Evolutionary conservation across 2,113 vertebrate genomes (phyloP), one percentile per base, ranked within the genome.

Genomic region (Heliornis fulica): DNA sequence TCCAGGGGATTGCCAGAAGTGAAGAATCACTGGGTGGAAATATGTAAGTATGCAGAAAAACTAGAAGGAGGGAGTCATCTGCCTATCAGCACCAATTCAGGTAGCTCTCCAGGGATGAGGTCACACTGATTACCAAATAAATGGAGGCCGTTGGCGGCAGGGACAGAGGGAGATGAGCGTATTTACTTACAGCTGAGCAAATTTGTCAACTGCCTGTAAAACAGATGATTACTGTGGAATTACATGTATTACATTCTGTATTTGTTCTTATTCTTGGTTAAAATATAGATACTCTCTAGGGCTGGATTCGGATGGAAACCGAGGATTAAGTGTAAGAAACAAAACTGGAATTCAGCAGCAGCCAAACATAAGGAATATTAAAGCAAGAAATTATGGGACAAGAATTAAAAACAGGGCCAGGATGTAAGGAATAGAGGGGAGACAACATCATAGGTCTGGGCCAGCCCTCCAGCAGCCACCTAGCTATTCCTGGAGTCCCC

Each of bases 191-290:
- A 93, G 68, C 79, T 90, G 69, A 92, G 60, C 65, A 95, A 96
- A 97, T 96, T 95, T 96, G 92, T 93, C 94, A 87, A 15, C 64
- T 15, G 32, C 72, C 68, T 95, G 92, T 96, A 93, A 92, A 94
- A 90, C 88, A 92, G 79, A 41, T 10, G n/a, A 95, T 97, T 94
- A 89, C n/a, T 64, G n/a, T 13, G 64, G 94, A 95, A 95, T 96
- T 97, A 94, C 93, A 86, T 28, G 83, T 64, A 87, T 92, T 97
- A 92, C 88, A 60, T 48, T 36, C 77, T 1, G 4, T 87, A 36
- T 86, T 91, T 90, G 69, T 84, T 83, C 81, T 89, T 83, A 36
- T 43, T 71, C 22, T 68, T 85, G 36, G 74, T 92, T 84, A 81
- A 61, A 65, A 13, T 48, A 69, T n/a, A 81, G 79, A 77, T 31